Conservation (phyloP, 2,797 vertebrate species). For the Acanthurus lineatus region DNA sequence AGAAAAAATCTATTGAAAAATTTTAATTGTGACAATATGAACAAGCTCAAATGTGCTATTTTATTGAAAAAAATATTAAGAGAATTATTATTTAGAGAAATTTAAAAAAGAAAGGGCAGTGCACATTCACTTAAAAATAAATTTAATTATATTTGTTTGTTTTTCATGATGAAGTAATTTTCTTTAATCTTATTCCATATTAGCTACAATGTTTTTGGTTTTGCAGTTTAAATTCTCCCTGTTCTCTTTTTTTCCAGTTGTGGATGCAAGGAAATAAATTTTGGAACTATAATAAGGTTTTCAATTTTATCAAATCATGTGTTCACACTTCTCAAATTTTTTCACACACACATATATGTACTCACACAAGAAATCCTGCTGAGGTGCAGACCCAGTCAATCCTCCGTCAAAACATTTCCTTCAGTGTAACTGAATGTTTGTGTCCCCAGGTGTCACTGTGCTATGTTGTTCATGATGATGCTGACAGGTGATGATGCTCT, state of each 20-base stretch:
- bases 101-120: neutral
- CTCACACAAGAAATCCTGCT: slow-evolving; percentile 31
- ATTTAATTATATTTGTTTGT: neutral
- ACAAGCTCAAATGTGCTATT: neutral
- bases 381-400: slow-evolving; percentile 23
- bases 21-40: neutral
- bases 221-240: neutral
- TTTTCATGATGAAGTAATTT: neutral
- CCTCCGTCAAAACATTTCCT: slow-evolving; percentile 13
- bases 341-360: neutral
- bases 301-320: neutral
- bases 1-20: neutral
- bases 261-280: neutral
- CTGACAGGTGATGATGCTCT: slow-evolving; percentile 50
- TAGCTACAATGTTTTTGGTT: neutral
- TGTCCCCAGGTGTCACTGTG: slow-evolving; percentile 33
- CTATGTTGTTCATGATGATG: slow-evolving; percentile 10
- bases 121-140: neutral
- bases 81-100: neutral
- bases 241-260: neutral
- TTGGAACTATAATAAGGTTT: neutral
- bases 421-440: slow-evolving; percentile 9
- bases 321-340: no score
- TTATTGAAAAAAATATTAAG: neutral
- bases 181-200: neutral